A percentile compares a stretch with the other conserved stretches of the same genome.
Conservation (phyloP, 64 coral and sea anemone species). For the Pocillopora verrucosa region DNA sequence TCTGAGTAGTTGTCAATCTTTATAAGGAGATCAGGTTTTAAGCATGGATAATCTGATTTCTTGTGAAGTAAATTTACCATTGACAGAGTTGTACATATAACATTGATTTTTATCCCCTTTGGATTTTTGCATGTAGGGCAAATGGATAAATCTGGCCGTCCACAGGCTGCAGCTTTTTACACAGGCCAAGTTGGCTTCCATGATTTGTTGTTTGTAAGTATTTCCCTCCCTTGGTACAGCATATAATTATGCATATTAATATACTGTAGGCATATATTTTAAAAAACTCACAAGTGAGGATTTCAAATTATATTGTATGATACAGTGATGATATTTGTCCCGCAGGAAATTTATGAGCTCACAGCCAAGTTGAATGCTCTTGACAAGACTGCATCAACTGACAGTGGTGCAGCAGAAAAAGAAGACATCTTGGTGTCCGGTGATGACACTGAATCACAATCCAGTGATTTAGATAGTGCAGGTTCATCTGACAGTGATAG, state of each 20-base stretch:
- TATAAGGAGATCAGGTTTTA: no score
- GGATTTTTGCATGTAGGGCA: background rate
- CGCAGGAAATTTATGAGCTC: constrained; percentile 79
- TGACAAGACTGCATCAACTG: background rate
- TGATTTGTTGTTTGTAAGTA: constrained; percentile 81
- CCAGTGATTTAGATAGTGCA: background rate
- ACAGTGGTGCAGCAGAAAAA: background rate
- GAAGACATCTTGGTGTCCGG: background rate
- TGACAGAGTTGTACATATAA: no score
- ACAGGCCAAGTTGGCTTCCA: constrained; percentile 85
- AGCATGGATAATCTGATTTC: no score
- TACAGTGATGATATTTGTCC: no score
- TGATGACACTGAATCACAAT: constrained; percentile 2
- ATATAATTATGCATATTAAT: background rate
- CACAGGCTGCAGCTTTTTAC: constrained; percentile 72
- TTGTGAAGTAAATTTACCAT: no score
- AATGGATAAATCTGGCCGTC: constrained; percentile 59
- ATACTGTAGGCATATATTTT: no score
- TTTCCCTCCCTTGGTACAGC: background rate
- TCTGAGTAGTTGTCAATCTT: no score
- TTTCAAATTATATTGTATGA: background rate
- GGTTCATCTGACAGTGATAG: background rate
- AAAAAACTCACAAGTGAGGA: background rate
- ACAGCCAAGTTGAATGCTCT: constrained; percentile 31
- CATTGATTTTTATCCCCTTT: background rate